Evolutionary conservation across 2,797 vertebrate genomes (phyloP), one percentile per base, ranked within the genome.

Genomic region (Microctenopoma lineatum): DNA sequence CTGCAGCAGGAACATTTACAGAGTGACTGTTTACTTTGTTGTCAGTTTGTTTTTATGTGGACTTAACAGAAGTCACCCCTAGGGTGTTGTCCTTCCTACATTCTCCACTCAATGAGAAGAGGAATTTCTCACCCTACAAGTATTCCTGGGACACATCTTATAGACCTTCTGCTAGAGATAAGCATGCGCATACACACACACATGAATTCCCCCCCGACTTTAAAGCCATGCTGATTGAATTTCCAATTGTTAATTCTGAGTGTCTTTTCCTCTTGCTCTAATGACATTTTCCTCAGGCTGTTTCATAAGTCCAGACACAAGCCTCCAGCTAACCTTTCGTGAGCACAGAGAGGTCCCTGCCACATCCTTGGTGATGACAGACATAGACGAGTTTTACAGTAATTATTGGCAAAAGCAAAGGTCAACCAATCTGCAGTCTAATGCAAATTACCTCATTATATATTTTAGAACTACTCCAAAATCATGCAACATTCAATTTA

Each of bases 401-500:
- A 96, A 96, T 97, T 95, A 96, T 93, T 93, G 93, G 91, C 94
- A 95, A 94, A 93, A 93, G 92, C 93, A 96, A 95, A 96, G 95
- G 93, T 95, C 92, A 95, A 32, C 71, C 89, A 93, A 94, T 94
- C 93, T 92, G 86, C 87, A 92, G 91, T 87, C 85, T 93, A 92
- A 96, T 95, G 93, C 92, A 95, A 95, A 96, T 93, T 89, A 92
- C 90, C 93, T 95, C 94, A 95, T 95, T 94, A 93, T 90, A 94
- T 92, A 91, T 92, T 90, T 92, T 90, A 90, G 87, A 87, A 88
- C 88, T 87, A 84, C 87, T 93, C 91, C 84, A 87, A 94, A 94
- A 83, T 83, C 90, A 92, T 90, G 89, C 94, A 92, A 91, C 94
- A 93, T 94, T 96, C 89, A 95, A 90, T 78, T 91, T 92, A 90